Percentiles rank a stretch among this genome's conserved stretches.
These are phyloP conservation scores for Lota lota DNA, from an alignment of 2,113 vertebrate genomes.

Conservation along the genomic window DNA sequence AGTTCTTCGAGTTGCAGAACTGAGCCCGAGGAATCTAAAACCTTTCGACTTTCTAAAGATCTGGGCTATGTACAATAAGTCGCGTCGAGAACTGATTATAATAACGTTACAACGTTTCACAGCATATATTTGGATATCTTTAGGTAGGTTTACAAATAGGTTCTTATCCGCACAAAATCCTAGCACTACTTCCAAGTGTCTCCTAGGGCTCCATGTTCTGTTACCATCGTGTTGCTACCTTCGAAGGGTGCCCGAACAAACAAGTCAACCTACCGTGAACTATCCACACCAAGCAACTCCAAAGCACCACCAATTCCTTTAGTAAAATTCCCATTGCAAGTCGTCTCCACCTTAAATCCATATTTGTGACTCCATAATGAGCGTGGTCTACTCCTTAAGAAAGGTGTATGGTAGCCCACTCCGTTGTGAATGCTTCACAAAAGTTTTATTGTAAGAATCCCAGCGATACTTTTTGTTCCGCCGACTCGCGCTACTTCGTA, in stretches of 20 bases:
- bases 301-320: conserved; percentile 47
- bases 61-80: too few species aligned
- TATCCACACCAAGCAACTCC: conserved; percentile 49
- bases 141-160: background rate
- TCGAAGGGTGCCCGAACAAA: conserved; percentile 24
- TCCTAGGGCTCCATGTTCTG: conserved; percentile 33
- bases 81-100: too few species aligned
- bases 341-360: conserved; percentile 45
- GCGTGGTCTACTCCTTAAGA: conserved; percentile 10
- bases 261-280: conserved; percentile 60
- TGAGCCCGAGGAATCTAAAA: conserved; percentile 37
- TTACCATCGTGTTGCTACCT: conserved; percentile 13
- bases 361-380: conserved; percentile 50
- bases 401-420: conserved; percentile 17
- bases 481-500: conserved; percentile 51
- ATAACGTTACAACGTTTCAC: too few species aligned
- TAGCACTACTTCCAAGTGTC: background rate
- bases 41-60: conserved; percentile 14
- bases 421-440: background rate
- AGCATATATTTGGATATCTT: conserved; percentile 5
- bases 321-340: conserved; percentile 62
- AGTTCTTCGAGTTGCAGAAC: background rate
- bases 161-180: conserved; percentile 4
- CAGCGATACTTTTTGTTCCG: conserved; percentile 31
- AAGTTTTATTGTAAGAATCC: background rate